A percentile compares a stretch with the other conserved stretches of the same genome.
phyloP scores from a whole-genome alignment of 2,888 invertebrate genomes.

The Charanyca ferruginea region DNA sequence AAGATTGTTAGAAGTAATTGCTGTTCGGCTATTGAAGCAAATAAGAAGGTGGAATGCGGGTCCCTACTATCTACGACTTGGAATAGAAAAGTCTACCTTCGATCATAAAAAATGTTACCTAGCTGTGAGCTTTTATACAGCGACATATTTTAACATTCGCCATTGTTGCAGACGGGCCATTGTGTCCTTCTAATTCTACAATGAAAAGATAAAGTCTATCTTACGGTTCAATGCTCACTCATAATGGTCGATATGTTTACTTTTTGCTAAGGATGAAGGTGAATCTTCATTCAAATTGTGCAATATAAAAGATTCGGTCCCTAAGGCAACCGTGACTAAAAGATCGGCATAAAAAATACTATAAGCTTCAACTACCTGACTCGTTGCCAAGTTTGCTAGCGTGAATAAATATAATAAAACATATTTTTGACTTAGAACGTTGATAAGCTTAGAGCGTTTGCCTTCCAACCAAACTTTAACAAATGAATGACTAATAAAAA shows the following conservation, averaged over 20 bases:
- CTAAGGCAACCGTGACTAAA: slow-evolving; percentile 86
- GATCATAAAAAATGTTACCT: slow-evolving; percentile 75
- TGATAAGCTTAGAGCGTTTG: slow-evolving; percentile 55
- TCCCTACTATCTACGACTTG: slow-evolving; percentile 71
- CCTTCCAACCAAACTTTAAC: slow-evolving; percentile 43
- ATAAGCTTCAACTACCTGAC: slow-evolving; percentile 69
- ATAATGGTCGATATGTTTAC: slow-evolving; percentile 86
- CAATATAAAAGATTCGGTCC: slow-evolving; percentile 86
- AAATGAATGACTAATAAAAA: slow-evolving; percentile 59
- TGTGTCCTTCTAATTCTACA: slow-evolving; percentile 85
- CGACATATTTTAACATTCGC: slow-evolving; percentile 84
- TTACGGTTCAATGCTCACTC: slow-evolving; percentile 86
- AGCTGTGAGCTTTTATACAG: slow-evolving; percentile 74
- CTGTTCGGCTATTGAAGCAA: slow-evolving; percentile 78
- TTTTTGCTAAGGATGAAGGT: slow-evolving; percentile 85
- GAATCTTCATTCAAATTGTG: slow-evolving; percentile 84
- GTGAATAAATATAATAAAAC: slow-evolving; percentile 43
- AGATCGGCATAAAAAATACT: slow-evolving; percentile 70
- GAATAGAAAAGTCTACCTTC: slow-evolving; percentile 68
- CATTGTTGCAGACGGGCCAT: slow-evolving; percentile 82
- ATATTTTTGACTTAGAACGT: slow-evolving; percentile 31
- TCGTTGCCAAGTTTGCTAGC: slow-evolving; percentile 66
- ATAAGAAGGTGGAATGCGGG: slow-evolving; percentile 84
- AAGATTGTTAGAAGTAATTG: slow-evolving; percentile 89
- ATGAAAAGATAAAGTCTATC: slow-evolving; percentile 86